phyloP scores from a whole-genome alignment of 1,140 invertebrate genomes.

The Pissodes strobi region DNA sequence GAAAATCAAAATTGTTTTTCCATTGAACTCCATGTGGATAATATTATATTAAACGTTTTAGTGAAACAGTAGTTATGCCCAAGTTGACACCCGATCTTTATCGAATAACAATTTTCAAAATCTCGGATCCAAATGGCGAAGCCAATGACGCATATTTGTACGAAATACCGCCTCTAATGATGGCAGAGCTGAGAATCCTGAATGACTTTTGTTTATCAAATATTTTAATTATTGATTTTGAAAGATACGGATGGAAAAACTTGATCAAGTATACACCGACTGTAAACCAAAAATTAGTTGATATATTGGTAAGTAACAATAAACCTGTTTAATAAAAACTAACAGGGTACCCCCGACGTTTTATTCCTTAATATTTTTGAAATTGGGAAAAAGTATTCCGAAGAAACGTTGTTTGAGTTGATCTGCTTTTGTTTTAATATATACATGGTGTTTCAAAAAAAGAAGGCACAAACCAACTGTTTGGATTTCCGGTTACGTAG shows the following conservation, averaged over 20 bases:
- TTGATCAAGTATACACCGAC: slow-evolving; percentile 38
- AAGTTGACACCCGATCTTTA: slow-evolving; percentile 36
- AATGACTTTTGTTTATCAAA: slow-evolving; percentile 31
- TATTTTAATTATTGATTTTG: slow-evolving; percentile 31
- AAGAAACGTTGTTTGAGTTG: no score
- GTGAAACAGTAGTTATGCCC: slow-evolving; percentile 30
- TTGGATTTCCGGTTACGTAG: no score
- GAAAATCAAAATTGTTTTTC: no score
- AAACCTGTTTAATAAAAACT: background rate
- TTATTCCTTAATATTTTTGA: background rate
- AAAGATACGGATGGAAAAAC: slow-evolving; percentile 20
- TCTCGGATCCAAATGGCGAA: slow-evolving; percentile 26
- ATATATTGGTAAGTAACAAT: slow-evolving; percentile 34
- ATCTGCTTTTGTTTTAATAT: no score
- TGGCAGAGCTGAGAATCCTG: slow-evolving; percentile 30
- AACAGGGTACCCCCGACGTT: background rate
- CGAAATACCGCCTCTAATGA: slow-evolving; percentile 29
- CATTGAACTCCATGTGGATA: no score
- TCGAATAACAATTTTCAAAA: slow-evolving; percentile 31
- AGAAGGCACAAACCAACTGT: no score
- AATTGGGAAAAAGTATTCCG: no score
- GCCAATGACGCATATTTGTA: slow-evolving; percentile 31
- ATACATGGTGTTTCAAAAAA: no score
- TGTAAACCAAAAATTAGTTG: slow-evolving; percentile 31
- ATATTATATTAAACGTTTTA: slow-evolving; percentile 8